Evolutionary conservation across 2,113 vertebrate species (phyloP), one percentile per base, ranked within the genome.

Genomic region (Eleginops maclovinus): DNA sequence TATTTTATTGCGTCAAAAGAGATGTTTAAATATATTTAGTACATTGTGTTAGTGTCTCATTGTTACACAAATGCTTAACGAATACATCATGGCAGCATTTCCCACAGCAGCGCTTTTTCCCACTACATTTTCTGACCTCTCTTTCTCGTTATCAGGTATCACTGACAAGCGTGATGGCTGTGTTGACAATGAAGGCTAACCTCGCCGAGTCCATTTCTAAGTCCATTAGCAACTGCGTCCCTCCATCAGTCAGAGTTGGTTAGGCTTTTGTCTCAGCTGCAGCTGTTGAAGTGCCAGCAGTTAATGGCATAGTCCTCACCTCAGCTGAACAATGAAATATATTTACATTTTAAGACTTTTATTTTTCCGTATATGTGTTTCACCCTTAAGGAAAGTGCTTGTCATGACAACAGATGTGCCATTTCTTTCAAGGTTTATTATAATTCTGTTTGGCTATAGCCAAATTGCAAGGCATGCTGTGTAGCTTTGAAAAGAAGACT

Each of bases 211-310:
- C 70, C 74, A 76, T 79, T 81, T 83, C 66, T 26, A 63, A 83
- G 74, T 81, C 56, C 83, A 88, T 86, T 82, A 88, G 64, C 19
- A 26, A 14, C 47, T 43, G 31, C 49, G 21, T 67, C 61, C 26
- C 55, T 81, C 81, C 72, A 54, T 84, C 88, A 82, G 77, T 89
- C 85, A 84, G 62, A 85, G 78, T 11, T 61, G 75, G 61, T 89
- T 73, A 77, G 53, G 64, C 4, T 84, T 77, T 62, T 44, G 69
- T 83, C 74, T 82, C 14, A 12, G 63, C 73, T 21, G 75, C 56
- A 79, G 69, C 78, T 81, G 82, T 58, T 66, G 17, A 59, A 28
- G 59, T 87, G 75, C 84, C 66, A 54, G 46, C 22, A 41, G 56
- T 56, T 81, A 64, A 72, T 17, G 49, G 49, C 24, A 9, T 6